Conservation (phyloP, 2,888 invertebrate genomes). For the Minunthozetes semirufus region DNA sequence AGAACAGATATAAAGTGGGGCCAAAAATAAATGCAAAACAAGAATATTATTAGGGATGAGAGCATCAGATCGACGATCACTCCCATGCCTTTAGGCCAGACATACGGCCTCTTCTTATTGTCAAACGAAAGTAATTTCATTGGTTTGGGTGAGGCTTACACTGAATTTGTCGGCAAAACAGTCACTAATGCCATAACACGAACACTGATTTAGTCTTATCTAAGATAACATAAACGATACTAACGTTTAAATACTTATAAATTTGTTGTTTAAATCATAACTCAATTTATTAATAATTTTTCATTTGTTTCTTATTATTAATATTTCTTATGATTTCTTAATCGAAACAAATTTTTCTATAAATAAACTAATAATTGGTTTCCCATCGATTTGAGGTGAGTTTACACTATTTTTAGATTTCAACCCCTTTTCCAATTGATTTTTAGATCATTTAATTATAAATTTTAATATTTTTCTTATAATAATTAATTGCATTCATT, state of each 20-base stretch:
- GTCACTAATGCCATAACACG: neutral
- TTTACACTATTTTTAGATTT: no score
- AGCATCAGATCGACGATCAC: constrained; percentile 14
- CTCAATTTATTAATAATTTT: neutral
- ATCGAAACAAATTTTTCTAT: no score
- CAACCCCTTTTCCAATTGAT: no score
- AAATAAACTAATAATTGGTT: no score
- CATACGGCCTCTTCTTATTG: neutral
- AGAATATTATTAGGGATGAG: constrained; percentile 29
- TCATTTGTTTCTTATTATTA: neutral
- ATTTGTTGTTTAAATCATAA: constrained; percentile 10
- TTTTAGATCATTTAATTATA: no score
- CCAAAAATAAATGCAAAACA: constrained; percentile 7
- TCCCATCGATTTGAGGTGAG: no score
- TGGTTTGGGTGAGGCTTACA: neutral
- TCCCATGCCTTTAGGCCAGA: constrained; percentile 23
- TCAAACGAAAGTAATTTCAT: constrained; percentile 13
- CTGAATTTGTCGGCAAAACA: constrained; percentile 20
- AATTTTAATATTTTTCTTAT: no score
- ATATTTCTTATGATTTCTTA: no score
- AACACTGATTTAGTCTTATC: constrained; percentile 1
- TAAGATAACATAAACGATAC: neutral
- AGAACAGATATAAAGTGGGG: neutral
- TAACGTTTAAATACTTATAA: neutral
- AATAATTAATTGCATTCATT: no score